Percentiles rank a stretch among this genome's conserved stretches.
Evolutionary conservation across 2,797 vertebrate species (phyloP).

Genomic region (Gallinago nigripennis): DNA sequence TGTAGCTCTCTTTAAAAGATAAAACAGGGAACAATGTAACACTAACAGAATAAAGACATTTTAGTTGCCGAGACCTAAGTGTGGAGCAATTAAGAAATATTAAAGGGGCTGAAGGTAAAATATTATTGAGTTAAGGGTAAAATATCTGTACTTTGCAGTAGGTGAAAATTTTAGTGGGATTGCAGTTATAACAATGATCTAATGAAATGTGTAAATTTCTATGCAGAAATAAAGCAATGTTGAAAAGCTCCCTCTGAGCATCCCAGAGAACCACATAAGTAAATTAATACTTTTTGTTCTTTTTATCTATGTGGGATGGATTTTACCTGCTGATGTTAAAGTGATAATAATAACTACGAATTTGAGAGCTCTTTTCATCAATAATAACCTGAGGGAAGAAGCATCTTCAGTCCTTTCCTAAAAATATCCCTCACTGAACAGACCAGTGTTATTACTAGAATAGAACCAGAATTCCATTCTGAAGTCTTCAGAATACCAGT

Average conservation of each 20-base stretch:
- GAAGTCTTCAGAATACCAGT: not conserved
- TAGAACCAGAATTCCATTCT: not conserved
- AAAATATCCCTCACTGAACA: not conserved
- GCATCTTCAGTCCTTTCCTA: not conserved
- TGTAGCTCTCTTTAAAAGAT: not conserved
- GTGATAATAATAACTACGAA: not conserved
- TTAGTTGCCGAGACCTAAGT: not conserved
- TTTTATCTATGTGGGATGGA: not conserved
- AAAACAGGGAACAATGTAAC: not conserved
- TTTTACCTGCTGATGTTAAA: not conserved
- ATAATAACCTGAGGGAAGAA: not conserved
- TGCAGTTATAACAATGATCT: not conserved
- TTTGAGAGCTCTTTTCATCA: constrained; percentile 1
- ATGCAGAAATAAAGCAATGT: not conserved
- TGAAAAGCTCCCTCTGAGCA: not conserved
- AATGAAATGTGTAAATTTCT: not conserved
- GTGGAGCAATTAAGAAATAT: not conserved
- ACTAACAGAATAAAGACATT: not conserved
- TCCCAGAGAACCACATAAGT: not conserved
- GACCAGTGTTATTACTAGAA: not conserved
- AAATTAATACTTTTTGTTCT: not conserved
- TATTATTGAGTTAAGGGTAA: not conserved
- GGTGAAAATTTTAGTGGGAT: not conserved
- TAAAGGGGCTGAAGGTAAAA: not conserved
- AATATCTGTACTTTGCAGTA: not conserved